phyloP scores from a whole-genome alignment of 2,888 invertebrate genomes.

The Hemithea aestivaria region DNA sequence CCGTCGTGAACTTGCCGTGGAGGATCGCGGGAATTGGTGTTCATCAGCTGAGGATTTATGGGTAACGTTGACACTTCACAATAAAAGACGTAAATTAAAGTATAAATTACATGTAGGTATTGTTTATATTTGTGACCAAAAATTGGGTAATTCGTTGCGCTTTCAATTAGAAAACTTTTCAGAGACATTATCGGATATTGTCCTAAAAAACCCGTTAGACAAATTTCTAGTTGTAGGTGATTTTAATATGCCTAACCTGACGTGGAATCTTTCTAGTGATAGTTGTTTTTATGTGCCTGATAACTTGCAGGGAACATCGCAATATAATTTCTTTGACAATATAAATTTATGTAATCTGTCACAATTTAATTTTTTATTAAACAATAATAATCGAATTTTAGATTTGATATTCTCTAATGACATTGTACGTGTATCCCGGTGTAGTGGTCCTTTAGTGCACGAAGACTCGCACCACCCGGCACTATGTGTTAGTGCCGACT shows the following conservation, averaged over 20 bases:
- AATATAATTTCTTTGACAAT: slow-evolving; percentile 5
- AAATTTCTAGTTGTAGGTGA: not conserved
- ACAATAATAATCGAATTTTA: not conserved
- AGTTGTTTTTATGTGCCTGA: not conserved
- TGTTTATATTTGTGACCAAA: not conserved
- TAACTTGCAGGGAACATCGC: slow-evolving; percentile 2
- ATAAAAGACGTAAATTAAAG: slow-evolving; percentile 1
- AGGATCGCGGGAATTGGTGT: not conserved
- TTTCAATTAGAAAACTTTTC: not conserved
- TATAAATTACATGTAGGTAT: not conserved
- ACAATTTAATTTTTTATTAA: not conserved
- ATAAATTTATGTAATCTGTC: slow-evolving; percentile 7
- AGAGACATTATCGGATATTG: not conserved
- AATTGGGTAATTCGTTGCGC: not conserved
- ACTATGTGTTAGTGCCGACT: too few relatives aligned
- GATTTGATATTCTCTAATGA: too few relatives aligned
- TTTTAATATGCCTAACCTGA: not conserved
- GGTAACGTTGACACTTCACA: slow-evolving; percentile 9
- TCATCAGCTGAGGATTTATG: slow-evolving; percentile 15
- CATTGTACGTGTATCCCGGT: not conserved
- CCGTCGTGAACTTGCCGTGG: slow-evolving; percentile 6
- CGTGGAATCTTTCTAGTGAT: not conserved
- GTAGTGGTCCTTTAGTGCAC: not conserved
- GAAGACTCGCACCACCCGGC: too few relatives aligned
- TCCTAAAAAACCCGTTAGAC: not conserved